Evolutionary conservation across 1,140 invertebrate species (phyloP).

Genomic region (Drosophila burlai): DNA sequence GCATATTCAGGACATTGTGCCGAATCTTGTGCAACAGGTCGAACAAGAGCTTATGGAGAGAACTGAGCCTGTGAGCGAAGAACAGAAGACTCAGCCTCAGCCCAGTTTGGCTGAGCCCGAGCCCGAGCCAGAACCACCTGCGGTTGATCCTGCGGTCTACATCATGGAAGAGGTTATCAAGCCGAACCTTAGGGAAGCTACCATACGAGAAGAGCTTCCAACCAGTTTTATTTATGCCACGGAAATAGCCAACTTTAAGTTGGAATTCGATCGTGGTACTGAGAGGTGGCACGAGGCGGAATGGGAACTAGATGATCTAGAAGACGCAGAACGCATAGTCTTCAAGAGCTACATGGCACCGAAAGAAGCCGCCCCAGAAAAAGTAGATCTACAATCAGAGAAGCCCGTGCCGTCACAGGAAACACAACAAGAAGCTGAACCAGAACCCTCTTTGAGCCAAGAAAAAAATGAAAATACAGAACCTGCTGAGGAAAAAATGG

Average conservation of each 20-base stretch:
- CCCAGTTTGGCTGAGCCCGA: conserved; percentile 1
- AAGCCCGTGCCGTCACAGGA: no score
- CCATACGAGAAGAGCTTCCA: conserved; percentile 67
- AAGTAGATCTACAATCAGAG: no score
- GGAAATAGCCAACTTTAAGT: conserved; percentile 74
- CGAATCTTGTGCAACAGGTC: conserved; percentile 84
- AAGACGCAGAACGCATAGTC: conserved; percentile 50
- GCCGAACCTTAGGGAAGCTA: conserved; percentile 67
- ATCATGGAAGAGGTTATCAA: conserved; percentile 80
- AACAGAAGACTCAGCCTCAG: background rate
- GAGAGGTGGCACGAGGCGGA: conserved; percentile 63
- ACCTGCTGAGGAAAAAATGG: background rate
- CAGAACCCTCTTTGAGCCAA: background rate
- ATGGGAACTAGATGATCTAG: conserved; percentile 51
- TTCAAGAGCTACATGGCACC: conserved; percentile 70
- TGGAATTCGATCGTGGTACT: conserved; percentile 69
- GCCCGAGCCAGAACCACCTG: conserved; percentile 25
- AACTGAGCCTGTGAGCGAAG: conserved; percentile 1
- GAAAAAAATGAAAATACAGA: conserved; percentile 8
- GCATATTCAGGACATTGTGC: conserved; percentile 84
- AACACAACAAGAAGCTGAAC: no score
- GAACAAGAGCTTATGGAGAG: conserved; percentile 77
- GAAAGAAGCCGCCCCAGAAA: conserved; percentile 1
- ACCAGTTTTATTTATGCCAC: conserved; percentile 69
- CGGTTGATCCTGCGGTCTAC: conserved; percentile 53